A percentile compares a stretch with the other conserved stretches of the same genome.
Conservation (phyloP, 2,888 invertebrate species). For the Girardia tigrina region DNA sequence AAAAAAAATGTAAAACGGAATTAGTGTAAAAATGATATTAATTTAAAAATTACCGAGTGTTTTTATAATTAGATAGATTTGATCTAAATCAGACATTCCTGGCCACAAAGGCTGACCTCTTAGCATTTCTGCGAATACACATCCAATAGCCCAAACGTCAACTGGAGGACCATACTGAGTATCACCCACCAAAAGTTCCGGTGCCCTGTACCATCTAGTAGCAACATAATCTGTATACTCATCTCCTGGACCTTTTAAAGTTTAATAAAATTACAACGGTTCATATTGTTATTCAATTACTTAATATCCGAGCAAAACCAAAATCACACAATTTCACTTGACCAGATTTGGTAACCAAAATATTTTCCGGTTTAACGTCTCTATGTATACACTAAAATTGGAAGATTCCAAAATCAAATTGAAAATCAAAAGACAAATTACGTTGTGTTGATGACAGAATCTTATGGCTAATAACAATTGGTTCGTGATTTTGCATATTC, state of each 20-base stretch:
- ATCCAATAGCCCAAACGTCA: slow-evolving; percentile 90
- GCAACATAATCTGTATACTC: slow-evolving; percentile 98
- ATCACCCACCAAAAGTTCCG: slow-evolving; percentile 83
- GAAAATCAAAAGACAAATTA: slow-evolving; percentile 40
- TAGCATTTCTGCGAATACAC: slow-evolving; percentile 54
- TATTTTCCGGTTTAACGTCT: slow-evolving; percentile 97
- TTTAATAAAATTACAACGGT: too few relatives aligned
- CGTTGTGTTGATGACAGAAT: slow-evolving; percentile 85
- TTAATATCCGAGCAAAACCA: slow-evolving; percentile 86
- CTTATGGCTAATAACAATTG: slow-evolving; percentile 85
- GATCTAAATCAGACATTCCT: slow-evolving; percentile 93
- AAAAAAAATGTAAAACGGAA: too few relatives aligned
- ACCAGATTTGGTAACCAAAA: slow-evolving; percentile 75
- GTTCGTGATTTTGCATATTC: slow-evolving; percentile 69
- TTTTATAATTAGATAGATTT: slow-evolving; percentile 76
- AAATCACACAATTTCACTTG: slow-evolving; percentile 94
- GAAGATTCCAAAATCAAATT: background rate
- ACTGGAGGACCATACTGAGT: slow-evolving; percentile 65
- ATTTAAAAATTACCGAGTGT: slow-evolving; percentile 60
- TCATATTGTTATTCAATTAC: slow-evolving; percentile 51
- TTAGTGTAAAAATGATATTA: too few relatives aligned
- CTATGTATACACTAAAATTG: slow-evolving; percentile 67
- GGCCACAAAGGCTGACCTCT: slow-evolving; percentile 62
- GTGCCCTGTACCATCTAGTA: slow-evolving; percentile 92
- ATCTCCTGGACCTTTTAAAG: slow-evolving; percentile 66